Conservation (phyloP, 1,140 invertebrate genomes). For the Mizuhopecten yessoensis region DNA sequence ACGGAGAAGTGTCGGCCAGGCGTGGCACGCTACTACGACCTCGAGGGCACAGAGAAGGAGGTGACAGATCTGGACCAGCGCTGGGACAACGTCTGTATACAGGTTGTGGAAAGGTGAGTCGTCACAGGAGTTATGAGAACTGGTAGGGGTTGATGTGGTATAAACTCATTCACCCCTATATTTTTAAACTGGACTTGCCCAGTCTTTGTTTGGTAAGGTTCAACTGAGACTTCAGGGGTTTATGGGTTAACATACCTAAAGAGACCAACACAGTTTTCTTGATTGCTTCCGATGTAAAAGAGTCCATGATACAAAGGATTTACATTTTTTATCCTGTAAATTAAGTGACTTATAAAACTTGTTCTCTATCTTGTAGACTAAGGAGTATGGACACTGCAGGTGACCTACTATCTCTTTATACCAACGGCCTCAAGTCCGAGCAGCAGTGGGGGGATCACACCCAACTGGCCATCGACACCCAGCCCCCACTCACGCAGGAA, state of each 20-base stretch:
- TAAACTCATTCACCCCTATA: no score
- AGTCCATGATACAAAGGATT: no score
- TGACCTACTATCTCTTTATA: slow-evolving; percentile 93
- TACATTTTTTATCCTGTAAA: no score
- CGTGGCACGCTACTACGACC: slow-evolving; percentile 88
- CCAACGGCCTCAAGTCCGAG: slow-evolving; percentile 92
- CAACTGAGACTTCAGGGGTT: no score
- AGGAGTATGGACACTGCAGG: slow-evolving; percentile 93
- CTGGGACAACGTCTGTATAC: slow-evolving; percentile 95
- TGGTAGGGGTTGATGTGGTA: no score
- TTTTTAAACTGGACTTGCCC: no score
- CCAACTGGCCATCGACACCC: slow-evolving; percentile 89
- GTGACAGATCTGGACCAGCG: slow-evolving; percentile 93
- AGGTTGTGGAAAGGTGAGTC: slow-evolving; percentile 93
- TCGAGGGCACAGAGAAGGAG: slow-evolving; percentile 96
- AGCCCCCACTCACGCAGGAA: slow-evolving; percentile 86
- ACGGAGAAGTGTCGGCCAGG: slow-evolving; percentile 92
- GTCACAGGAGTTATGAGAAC: neutral
- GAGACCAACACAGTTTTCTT: no score
- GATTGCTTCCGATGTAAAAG: no score
- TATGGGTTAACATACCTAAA: neutral
- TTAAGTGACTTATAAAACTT: no score
- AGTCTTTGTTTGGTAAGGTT: no score
- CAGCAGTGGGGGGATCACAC: slow-evolving; percentile 93
- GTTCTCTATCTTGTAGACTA: slow-evolving; percentile 86